These are phyloP conservation scores for Macrochelys suwanniensis DNA, from an alignment of 2,797 vertebrate genomes.

Conservation along the genomic window DNA sequence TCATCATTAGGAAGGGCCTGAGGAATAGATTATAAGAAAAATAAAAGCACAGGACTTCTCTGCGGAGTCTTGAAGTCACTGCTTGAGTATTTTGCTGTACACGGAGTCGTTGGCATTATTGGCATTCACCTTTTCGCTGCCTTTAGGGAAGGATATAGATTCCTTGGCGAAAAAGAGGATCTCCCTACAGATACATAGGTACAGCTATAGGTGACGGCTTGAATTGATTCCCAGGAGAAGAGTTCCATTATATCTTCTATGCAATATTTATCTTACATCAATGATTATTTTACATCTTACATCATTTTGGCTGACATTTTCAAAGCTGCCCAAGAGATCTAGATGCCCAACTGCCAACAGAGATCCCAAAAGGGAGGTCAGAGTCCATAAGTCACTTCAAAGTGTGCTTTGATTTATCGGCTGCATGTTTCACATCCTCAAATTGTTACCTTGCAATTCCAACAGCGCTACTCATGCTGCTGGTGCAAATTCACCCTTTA, in stretches of 20 bases:
- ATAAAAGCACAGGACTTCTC: not conserved
- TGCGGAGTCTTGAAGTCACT: not conserved
- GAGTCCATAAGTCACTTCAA: not conserved
- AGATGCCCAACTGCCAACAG: not conserved
- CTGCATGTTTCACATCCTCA: fast-evolving
- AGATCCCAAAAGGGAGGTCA: not conserved
- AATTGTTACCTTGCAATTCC: not conserved
- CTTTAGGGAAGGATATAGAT: not conserved
- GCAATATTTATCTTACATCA: not conserved
- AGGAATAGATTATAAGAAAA: not conserved
- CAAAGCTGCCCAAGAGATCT: not conserved
- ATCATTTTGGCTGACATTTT: not conserved
- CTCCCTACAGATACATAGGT: not conserved
- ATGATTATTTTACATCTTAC: too few relatives aligned
- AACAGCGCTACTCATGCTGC: not conserved
- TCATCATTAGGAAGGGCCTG: not conserved
- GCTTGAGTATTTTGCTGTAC: not conserved
- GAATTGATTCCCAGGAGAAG: not conserved
- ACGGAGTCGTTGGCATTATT: not conserved
- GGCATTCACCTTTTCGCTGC: not conserved
- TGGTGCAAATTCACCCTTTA: not conserved
- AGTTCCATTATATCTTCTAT: not conserved
- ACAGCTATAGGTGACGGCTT: too few relatives aligned
- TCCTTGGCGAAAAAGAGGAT: not conserved
- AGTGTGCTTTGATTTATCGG: not conserved